phyloP scores from a whole-genome alignment of 2,113 vertebrate genomes.

The Brachirus orientalis region DNA sequence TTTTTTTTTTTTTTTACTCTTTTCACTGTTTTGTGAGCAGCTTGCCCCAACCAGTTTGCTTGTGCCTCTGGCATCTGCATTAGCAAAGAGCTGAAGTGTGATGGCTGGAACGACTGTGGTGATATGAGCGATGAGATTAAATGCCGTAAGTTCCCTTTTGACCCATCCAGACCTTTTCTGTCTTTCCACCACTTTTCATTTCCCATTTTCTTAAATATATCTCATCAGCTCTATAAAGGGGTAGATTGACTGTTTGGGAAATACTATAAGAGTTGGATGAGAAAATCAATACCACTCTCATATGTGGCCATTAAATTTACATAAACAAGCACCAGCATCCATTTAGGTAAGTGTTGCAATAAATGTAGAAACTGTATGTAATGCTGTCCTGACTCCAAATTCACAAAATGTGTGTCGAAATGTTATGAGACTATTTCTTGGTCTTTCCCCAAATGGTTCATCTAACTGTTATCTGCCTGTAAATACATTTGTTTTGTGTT shows the following conservation, averaged over 20 bases:
- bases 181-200: not conserved
- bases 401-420: not conserved
- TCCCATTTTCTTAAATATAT: too few species aligned
- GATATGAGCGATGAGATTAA: constrained; percentile 82
- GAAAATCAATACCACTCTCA: constrained; percentile 20
- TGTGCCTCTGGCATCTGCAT: constrained; percentile 79
- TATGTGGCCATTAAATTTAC: not conserved
- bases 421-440: too few species aligned
- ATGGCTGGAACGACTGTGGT: constrained; percentile 84
- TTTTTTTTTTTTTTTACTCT: not conserved
- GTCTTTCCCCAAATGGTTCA: not conserved
- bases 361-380: not conserved
- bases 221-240: too few species aligned
- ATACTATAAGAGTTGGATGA: not conserved
- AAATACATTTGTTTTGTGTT: not conserved
- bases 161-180: not conserved
- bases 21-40: constrained; percentile 50
- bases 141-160: constrained; percentile 73
- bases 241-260: too few species aligned
- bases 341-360: too few species aligned
- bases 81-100: constrained; percentile 64
- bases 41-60: constrained; percentile 79
- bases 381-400: not conserved
- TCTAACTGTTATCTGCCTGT: not conserved
- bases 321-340: too few species aligned